Base-by-base conservation (phyloP, 2,797 vertebrate genomes). In the Merluccius polli region DNA sequence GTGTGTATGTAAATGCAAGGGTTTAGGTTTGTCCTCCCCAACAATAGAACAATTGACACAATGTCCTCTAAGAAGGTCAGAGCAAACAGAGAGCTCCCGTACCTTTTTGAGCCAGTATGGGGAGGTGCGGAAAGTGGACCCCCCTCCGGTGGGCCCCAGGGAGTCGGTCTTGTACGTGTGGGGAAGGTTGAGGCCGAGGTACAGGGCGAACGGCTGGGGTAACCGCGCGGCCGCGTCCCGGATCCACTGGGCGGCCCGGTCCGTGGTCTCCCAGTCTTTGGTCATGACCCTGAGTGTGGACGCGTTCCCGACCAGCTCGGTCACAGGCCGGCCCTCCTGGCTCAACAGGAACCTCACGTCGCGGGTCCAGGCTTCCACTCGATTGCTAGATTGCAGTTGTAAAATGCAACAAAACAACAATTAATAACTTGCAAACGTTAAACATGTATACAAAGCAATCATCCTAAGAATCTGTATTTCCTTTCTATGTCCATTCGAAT, bases 351-450 rank as follows among this genome's bases (percentile, higher is more conserved):
- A 96, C 21, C 84, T 88, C 76, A 96, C 96, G 65, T 97, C 95
- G 82, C 97, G 94, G 67, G 96, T 98, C 97, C 98, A 99, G 12
- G 97, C 97, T 89, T 99, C 98, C 65, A 99, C 95, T 7, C 97
- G 96, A 84, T 99, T 99, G 87, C 98, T 99, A 74, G 11, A 72
- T 30, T 2, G 75, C 65, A 74, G 15, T 38, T 52, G 71, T 6
- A 84, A 48, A 38, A 38, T 1, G 79, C 15, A 79, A 35, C 65
- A 8, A 77, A 21, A 73, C 36, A 76, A 21, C 13, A 71, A 27
- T 32, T 31, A 8, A 35, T 75, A 21, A 29, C 33, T 29, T 16
- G 16, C 3, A 63, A 2, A 33, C 21, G 16, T 52, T 16, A 32
- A 4, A 68, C 65, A 70, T 30, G 30, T 5, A 24, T 21, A 73